Conservation (phyloP, 2,797 vertebrate genomes). For the Menidia menidia region DNA sequence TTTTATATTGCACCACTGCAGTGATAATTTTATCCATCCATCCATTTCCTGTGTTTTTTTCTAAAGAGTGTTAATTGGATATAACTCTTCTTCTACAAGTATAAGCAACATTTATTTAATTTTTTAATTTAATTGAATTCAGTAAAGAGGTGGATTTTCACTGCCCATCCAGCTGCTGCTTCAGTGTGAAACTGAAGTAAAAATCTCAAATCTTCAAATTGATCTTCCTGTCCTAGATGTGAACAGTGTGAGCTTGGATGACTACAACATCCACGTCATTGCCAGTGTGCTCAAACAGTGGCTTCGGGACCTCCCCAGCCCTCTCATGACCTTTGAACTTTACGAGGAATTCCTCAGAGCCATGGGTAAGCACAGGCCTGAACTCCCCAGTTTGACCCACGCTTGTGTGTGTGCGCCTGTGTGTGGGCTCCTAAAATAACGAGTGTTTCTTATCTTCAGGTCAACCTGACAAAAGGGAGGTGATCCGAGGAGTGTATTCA, state of each 20-base stretch:
- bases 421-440: neutral
- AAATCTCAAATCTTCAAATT: neutral
- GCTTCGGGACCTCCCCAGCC: constrained; percentile 95
- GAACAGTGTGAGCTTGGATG: constrained; percentile 89
- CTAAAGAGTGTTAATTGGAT: no score
- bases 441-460: constrained; percentile 72
- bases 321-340: constrained; percentile 97
- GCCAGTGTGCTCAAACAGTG: constrained; percentile 98
- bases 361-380: constrained; percentile 86
- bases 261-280: constrained; percentile 98
- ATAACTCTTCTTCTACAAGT: neutral
- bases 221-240: constrained; percentile 81
- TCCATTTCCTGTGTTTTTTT: no score
- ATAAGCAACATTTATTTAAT: neutral
- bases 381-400: neutral
- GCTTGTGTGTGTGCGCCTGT: neutral
- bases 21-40: no score
- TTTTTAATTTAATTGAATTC: neutral
- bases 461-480: constrained; percentile 91
- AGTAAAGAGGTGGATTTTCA: neutral
- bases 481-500: constrained; percentile 89
- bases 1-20: no score
- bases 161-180: neutral
- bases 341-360: constrained; percentile 96
- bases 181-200: neutral